phyloP scores from a whole-genome alignment of 2,888 invertebrate genomes.

The Dryadula phaetusa region DNA sequence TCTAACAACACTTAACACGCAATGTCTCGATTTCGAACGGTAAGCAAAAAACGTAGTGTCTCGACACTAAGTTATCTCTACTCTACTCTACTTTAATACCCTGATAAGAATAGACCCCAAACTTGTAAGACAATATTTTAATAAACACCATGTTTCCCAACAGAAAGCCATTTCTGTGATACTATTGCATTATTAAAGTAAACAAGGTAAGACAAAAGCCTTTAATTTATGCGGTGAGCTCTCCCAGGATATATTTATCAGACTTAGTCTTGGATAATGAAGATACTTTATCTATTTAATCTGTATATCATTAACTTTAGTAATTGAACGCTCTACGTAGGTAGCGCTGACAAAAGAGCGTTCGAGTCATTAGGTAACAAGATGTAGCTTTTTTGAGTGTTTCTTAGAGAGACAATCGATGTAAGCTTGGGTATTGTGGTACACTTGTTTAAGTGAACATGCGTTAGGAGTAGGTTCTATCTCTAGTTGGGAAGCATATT shows the following conservation, averaged over 20 bases:
- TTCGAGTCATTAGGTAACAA: neutral
- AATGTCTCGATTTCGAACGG: too few relatives aligned
- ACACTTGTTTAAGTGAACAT: too few relatives aligned
- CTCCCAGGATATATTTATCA: conserved; percentile 23
- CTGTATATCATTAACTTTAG: conserved; percentile 20
- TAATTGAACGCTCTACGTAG: conserved; percentile 17
- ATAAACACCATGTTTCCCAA: neutral
- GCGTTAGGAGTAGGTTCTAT: too few relatives aligned
- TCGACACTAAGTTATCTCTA: too few relatives aligned
- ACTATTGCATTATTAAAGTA: neutral
- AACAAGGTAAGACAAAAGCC: conserved; percentile 21
- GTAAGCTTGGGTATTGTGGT: too few relatives aligned
- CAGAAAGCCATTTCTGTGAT: neutral
- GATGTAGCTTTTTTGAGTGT: neutral
- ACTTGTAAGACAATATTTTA: too few relatives aligned
- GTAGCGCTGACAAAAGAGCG: neutral
- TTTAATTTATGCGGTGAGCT: conserved; percentile 4
- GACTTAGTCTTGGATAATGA: conserved; percentile 17
- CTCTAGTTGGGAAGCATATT: too few relatives aligned
- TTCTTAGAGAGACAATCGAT: too few relatives aligned
- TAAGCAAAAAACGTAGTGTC: too few relatives aligned
- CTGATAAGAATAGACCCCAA: too few relatives aligned
- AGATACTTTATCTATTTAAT: conserved; percentile 28
- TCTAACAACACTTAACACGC: too few relatives aligned
- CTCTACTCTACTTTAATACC: too few relatives aligned